A percentile compares a stretch with the other conserved stretches of the same genome.
phyloP scores from a whole-genome alignment of 1,140 invertebrate species.

The Cyclargus thomasi region DNA sequence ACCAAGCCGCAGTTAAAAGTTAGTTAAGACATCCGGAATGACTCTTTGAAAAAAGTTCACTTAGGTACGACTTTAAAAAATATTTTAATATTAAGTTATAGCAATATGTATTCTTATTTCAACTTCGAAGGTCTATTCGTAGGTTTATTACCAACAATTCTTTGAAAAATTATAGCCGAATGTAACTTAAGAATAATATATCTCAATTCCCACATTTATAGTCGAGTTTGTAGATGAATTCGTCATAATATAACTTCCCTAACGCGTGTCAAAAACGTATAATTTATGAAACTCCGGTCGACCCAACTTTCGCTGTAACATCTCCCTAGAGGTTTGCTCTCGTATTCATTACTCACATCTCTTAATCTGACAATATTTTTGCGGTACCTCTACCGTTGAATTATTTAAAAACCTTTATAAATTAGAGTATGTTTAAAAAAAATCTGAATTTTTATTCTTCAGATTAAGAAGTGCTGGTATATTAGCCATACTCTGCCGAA shows the following conservation, averaged over 20 bases:
- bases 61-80: too few relatives aligned
- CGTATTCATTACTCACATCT: conserved; percentile 28
- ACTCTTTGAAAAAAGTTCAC: too few relatives aligned
- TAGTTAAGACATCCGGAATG: too few relatives aligned
- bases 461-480: too few relatives aligned
- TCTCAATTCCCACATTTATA: not conserved
- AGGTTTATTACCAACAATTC: not conserved
- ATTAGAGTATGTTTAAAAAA: too few relatives aligned
- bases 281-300: conserved; percentile 25
- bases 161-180: not conserved
- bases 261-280: conserved; percentile 17
- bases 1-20: too few relatives aligned
- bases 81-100: too few relatives aligned
- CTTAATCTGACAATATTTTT: conserved; percentile 20
- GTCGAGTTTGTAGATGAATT: not conserved
- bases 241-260: conserved; percentile 1
- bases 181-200: not conserved
- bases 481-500: too few relatives aligned
- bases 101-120: too few relatives aligned
- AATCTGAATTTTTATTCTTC: too few relatives aligned
- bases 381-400: not conserved
- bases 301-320: conserved; percentile 19
- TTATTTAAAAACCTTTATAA: not conserved
- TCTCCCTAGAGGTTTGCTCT: conserved; percentile 21
- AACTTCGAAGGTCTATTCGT: too few relatives aligned